A percentile compares a stretch with the other conserved stretches of the same genome.
phyloP scores from a whole-genome alignment of 92 coral and sea anemone species.

The Epizoanthus illoricatus region DNA sequence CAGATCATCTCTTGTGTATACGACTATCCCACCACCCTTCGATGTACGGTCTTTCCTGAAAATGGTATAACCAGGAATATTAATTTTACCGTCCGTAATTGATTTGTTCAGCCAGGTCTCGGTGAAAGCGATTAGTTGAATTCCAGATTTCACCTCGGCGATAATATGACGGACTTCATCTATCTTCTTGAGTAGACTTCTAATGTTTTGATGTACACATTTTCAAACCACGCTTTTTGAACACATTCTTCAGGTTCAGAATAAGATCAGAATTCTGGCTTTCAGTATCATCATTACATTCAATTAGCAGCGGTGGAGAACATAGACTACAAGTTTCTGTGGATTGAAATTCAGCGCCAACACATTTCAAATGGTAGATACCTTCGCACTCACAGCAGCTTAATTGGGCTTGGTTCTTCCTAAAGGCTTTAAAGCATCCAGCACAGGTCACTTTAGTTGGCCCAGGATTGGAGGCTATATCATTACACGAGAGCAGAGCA shows the following conservation, averaged over 20 bases:
- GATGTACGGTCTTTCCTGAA: conserved; percentile 42
- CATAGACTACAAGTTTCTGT: conserved; percentile 9
- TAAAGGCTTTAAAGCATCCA: conserved; percentile 15
- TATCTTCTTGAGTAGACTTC: not conserved
- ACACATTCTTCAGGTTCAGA: conserved; percentile 10
- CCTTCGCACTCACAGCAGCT: conserved; percentile 20
- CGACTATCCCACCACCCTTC: conserved; percentile 46
- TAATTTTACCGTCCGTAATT: conserved; percentile 32
- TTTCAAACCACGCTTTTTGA: conserved; percentile 38
- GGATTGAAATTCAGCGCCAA: conserved; percentile 16
- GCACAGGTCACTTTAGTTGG: conserved; percentile 14
- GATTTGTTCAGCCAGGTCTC: conserved; percentile 40
- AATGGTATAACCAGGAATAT: conserved; percentile 44
- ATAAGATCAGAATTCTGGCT: not conserved
- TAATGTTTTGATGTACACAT: conserved; percentile 31
- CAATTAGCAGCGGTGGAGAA: conserved; percentile 12
- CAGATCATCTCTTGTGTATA: conserved; percentile 39
- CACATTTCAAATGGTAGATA: conserved; percentile 19
- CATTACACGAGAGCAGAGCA: conserved; percentile 7
- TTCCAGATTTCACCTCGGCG: conserved; percentile 32
- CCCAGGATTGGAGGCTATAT: conserved; percentile 21
- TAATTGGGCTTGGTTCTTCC: conserved; percentile 24
- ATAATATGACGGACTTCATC: conserved; percentile 40
- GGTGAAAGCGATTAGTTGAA: conserved; percentile 35
- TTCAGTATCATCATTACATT: too few species aligned